Conservation (phyloP, 1,140 invertebrate species). For the Phymastichus coffea region DNA sequence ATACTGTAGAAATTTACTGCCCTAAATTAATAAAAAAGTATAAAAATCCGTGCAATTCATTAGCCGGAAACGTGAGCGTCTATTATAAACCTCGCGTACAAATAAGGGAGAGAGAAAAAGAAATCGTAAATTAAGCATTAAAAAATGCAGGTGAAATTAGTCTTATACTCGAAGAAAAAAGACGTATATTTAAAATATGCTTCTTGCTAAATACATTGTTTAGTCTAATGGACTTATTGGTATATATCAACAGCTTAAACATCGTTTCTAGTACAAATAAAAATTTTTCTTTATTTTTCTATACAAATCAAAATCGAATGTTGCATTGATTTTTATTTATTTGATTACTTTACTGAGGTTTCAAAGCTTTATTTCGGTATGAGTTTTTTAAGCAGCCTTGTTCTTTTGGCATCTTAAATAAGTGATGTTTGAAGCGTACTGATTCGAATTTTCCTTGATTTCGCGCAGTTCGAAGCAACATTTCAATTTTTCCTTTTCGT, state of each 20-base stretch:
- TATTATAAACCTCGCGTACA: slow-evolving; percentile 2
- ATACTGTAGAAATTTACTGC: slow-evolving; percentile 12
- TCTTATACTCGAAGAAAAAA: slow-evolving; percentile 37
- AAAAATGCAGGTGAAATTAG: slow-evolving; percentile 14
- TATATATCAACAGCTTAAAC: neutral
- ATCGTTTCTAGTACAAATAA: neutral
- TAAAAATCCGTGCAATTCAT: slow-evolving; percentile 14
- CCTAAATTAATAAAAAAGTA: too few relatives aligned
- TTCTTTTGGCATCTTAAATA: neutral
- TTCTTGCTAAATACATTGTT: slow-evolving; percentile 15
- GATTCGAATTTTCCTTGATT: slow-evolving; percentile 28
- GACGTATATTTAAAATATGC: slow-evolving; percentile 19
- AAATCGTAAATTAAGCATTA: slow-evolving; percentile 34
- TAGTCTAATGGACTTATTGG: neutral
- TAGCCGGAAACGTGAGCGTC: neutral
- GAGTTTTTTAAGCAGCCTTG: neutral
- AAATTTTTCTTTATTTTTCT: neutral
- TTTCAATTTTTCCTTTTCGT: slow-evolving; percentile 26
- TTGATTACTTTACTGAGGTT: neutral
- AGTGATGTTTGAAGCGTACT: neutral
- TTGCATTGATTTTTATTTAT: neutral
- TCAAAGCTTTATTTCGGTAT: neutral
- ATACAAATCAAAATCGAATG: neutral
- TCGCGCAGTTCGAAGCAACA: slow-evolving; percentile 15
- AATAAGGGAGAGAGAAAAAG: slow-evolving; percentile 40